Percentiles rank a stretch among this genome's conserved stretches.
phyloP scores from a whole-genome alignment of 2,888 invertebrate genomes.

The Caenorhabditis doughertyi region DNA sequence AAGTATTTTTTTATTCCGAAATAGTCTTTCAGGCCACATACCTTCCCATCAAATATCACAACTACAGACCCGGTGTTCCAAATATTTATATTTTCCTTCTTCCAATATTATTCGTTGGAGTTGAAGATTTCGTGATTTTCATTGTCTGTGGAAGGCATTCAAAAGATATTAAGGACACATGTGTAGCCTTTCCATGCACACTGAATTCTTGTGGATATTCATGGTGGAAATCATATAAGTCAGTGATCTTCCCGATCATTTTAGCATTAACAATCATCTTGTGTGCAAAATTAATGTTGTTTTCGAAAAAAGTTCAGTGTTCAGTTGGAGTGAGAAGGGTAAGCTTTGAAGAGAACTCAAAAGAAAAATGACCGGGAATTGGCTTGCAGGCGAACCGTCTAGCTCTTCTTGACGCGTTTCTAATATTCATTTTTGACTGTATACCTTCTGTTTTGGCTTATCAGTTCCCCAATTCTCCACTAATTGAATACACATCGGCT shows the following conservation, averaged over 20 bases:
- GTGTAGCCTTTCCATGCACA: conserved; percentile 49
- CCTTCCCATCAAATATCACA: conserved; percentile 49
- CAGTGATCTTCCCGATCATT: conserved; percentile 45
- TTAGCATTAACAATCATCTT: conserved; percentile 35
- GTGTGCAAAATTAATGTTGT: conserved; percentile 30
- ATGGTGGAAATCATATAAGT: conserved; percentile 54
- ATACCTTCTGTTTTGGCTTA: conserved; percentile 38
- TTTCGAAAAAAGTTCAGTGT: conserved; percentile 30
- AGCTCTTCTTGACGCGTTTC: conserved; percentile 48
- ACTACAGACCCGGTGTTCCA: conserved; percentile 17
- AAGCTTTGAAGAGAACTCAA: neutral
- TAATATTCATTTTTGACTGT: conserved; percentile 51
- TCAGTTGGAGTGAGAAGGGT: conserved; percentile 24
- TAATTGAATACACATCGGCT: conserved; percentile 29
- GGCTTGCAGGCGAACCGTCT: conserved; percentile 51
- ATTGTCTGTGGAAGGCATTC: conserved; percentile 33
- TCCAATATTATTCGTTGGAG: conserved; percentile 19
- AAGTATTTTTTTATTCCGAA: no score
- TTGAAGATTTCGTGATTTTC: conserved; percentile 47
- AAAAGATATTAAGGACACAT: conserved; percentile 8
- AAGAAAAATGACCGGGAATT: neutral
- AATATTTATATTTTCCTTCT: neutral
- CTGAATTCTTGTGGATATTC: conserved; percentile 40
- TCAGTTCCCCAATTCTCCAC: conserved; percentile 42
- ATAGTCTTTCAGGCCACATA: conserved; percentile 52